Conservation (phyloP, 2,113 vertebrate species). For the Petromus typicus region DNA sequence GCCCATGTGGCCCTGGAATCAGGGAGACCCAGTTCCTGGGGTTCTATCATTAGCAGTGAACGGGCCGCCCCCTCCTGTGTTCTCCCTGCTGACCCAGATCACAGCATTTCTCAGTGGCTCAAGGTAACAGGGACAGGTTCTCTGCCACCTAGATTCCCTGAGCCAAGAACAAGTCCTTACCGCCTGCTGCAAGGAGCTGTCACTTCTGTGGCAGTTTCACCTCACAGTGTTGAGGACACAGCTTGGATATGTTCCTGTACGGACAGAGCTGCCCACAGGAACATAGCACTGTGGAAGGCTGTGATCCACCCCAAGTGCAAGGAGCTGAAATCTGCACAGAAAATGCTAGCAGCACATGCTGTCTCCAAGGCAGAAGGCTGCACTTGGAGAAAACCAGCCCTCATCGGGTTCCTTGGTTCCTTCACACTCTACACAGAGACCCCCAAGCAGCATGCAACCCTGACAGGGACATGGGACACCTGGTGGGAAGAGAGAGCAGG, state of each 20-base stretch:
- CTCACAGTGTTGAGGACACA: neutral
- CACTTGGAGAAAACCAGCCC: no score
- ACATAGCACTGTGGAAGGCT: neutral
- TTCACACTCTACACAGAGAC: no score
- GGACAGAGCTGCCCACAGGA: neutral
- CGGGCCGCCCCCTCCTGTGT: neutral
- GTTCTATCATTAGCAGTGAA: neutral
- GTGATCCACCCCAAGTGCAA: neutral
- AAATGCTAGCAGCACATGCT: neutral
- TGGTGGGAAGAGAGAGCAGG: no score
- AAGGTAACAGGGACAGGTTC: neutral
- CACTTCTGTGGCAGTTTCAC: neutral
- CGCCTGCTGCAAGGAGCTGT: accelerated
- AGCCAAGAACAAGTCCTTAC: neutral
- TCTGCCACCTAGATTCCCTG: accelerated
- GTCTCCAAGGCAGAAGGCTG: neutral
- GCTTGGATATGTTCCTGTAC: neutral
- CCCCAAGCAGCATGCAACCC: no score
- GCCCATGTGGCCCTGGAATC: neutral
- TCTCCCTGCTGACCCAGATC: slow-evolving; percentile 26
- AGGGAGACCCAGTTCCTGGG: neutral
- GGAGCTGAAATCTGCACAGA: neutral
- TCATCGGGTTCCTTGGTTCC: no score
- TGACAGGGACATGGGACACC: no score
- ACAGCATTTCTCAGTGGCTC: neutral